phyloP scores from a whole-genome alignment of 2,797 vertebrate species.

The Tokudaia tokunoshimensis region DNA sequence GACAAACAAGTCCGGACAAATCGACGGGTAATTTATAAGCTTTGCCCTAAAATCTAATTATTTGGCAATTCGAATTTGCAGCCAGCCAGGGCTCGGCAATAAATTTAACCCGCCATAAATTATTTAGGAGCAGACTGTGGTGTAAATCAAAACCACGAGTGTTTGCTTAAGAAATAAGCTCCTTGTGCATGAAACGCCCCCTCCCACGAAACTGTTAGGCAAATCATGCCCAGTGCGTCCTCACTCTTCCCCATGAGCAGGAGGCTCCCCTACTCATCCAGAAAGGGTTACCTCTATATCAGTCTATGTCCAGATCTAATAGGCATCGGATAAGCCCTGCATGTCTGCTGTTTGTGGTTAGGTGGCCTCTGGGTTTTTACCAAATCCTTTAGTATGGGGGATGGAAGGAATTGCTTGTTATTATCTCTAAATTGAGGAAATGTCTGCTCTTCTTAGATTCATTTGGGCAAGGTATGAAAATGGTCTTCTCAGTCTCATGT shows the following conservation, averaged over 20 bases:
- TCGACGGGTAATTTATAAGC: conserved; percentile 99
- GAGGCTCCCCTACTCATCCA: neutral
- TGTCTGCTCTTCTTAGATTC: conserved; percentile 30
- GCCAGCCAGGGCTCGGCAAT: conserved; percentile 95
- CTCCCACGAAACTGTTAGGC: conserved; percentile 74
- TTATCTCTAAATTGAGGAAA: conserved; percentile 19
- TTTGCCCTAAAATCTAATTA: conserved; percentile 99
- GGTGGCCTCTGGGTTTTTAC: conserved; percentile 65
- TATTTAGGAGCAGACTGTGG: conserved; percentile 97
- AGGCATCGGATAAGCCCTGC: conserved; percentile 47
- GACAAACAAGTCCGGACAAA: conserved; percentile 99
- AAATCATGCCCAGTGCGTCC: neutral
- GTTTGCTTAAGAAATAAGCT: conserved; percentile 93
- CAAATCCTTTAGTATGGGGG: conserved; percentile 9
- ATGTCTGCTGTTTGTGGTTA: neutral
- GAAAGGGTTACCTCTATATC: conserved; percentile 19
- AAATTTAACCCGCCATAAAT: conserved; percentile 99
- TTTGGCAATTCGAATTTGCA: conserved; percentile 99
- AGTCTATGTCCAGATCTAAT: conserved; percentile 21
- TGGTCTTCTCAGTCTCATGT: neutral
- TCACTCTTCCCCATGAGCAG: conserved; percentile 39
- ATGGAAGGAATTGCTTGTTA: conserved; percentile 1
- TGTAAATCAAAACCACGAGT: conserved; percentile 94
- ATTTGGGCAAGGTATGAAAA: conserved; percentile 13
- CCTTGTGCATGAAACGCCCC: conserved; percentile 89